These are phyloP conservation scores for Lydus trimaculatus DNA, from an alignment of 2,888 invertebrate species.

Conservation along the genomic window DNA sequence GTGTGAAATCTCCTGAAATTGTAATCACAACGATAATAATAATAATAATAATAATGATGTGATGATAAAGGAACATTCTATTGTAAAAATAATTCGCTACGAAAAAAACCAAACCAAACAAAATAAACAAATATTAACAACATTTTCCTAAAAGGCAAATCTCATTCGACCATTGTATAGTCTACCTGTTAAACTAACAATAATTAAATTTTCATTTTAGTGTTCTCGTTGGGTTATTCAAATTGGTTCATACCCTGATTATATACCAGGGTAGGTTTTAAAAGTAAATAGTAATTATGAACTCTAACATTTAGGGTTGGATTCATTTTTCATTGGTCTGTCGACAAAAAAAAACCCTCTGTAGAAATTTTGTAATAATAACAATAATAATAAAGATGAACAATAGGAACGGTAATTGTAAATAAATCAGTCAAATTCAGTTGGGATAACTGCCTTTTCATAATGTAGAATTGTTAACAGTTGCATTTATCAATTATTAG, in stretches of 20 bases:
- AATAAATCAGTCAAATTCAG: conserved; percentile 29
- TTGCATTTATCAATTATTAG: background rate
- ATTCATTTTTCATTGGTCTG: background rate
- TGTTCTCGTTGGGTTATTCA: background rate
- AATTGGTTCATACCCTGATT: background rate
- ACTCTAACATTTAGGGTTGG: background rate
- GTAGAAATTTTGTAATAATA: too few species aligned
- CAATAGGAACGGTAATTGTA: conserved; percentile 3
- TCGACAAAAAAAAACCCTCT: too few species aligned
- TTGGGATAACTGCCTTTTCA: conserved; percentile 10
- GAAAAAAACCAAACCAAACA: too few species aligned
- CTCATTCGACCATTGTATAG: background rate
- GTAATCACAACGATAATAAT: conserved; percentile 22
- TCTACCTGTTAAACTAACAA: background rate
- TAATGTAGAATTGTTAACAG: too few species aligned
- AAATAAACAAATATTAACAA: background rate
- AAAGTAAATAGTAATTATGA: conserved; percentile 2
- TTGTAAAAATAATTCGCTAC: background rate
- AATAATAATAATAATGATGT: background rate
- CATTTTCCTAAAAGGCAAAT: background rate
- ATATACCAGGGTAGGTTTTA: background rate
- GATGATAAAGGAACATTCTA: background rate
- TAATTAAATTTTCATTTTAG: background rate
- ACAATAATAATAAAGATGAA: background rate
- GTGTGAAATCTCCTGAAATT: conserved; percentile 78